A percentile compares a stretch with the other conserved stretches of the same genome.
Evolutionary conservation across 2,113 vertebrate species (phyloP).

Genomic region (Tenrec ecaudatus): DNA sequence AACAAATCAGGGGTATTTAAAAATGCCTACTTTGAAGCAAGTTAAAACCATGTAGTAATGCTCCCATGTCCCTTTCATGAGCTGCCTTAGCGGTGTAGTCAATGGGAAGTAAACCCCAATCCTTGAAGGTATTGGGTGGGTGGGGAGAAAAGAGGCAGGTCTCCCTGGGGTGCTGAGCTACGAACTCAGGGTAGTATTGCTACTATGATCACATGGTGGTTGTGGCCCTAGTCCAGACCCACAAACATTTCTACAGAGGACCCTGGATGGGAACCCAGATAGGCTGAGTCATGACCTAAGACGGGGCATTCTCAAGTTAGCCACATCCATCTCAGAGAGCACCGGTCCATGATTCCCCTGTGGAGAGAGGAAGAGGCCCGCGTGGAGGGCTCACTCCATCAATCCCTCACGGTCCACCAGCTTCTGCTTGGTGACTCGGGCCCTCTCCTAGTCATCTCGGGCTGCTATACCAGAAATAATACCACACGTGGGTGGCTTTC

Average conservation of each 20-base stretch:
- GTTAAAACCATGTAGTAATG: background rate
- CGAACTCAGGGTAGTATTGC: background rate
- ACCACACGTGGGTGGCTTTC: background rate
- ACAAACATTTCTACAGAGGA: background rate
- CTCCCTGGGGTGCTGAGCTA: background rate
- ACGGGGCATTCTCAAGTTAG: background rate
- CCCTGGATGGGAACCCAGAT: too few relatives aligned
- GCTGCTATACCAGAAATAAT: background rate
- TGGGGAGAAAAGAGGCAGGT: too few relatives aligned
- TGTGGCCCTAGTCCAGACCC: background rate
- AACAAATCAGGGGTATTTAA: background rate
- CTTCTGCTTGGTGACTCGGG: background rate
- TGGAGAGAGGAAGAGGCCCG: background rate
- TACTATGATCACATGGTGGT: background rate
- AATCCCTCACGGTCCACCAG: too few relatives aligned
- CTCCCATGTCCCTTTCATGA: background rate
- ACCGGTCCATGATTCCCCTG: rapidly evolving
- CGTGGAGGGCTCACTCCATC: background rate
- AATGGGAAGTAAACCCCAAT: background rate
- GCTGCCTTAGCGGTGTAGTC: background rate
- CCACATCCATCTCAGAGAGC: background rate
- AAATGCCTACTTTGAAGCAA: background rate
- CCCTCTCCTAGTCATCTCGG: too few relatives aligned
- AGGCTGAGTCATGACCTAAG: background rate
- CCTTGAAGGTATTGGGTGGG: background rate